Evolutionary conservation across 2,797 vertebrate genomes (phyloP).

Genomic region (Pteronotus mesoamericanus): DNA sequence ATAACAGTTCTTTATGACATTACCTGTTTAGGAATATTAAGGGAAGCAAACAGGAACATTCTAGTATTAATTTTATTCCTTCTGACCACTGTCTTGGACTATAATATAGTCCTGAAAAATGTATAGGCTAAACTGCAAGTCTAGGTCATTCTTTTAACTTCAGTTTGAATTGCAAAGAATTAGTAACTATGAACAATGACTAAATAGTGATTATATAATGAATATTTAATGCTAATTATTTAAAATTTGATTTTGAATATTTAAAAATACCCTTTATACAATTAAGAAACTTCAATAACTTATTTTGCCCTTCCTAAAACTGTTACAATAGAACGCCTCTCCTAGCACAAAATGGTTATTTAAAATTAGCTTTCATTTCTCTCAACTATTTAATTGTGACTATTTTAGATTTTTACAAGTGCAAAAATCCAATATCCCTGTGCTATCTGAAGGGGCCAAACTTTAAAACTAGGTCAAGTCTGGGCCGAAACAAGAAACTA

Average conservation of each 20-base stretch:
- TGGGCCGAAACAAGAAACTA: too few relatives aligned
- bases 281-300: conserved; percentile 35
- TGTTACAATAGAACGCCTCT: background rate
- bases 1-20: background rate
- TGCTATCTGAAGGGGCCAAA: too few relatives aligned
- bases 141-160: conserved; percentile 7
- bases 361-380: conserved; percentile 49
- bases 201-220: conserved; percentile 45
- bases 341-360: background rate
- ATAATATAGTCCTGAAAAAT: background rate
- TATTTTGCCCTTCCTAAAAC: conserved; percentile 35
- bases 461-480: too few relatives aligned
- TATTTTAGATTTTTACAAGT: conserved; percentile 32
- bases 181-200: conserved; percentile 53
- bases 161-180: conserved; percentile 42
- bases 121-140: background rate
- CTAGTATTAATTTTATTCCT: background rate
- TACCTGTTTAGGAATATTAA: background rate
- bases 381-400: conserved; percentile 27
- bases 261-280: conserved; percentile 48
- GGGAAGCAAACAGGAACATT: background rate
- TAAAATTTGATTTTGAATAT: conserved; percentile 56
- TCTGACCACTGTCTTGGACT: background rate
- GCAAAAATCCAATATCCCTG: background rate
- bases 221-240: conserved; percentile 62